Conservation (phyloP, 2,888 invertebrate species). For the Pyrocoelia pectoralis region DNA sequence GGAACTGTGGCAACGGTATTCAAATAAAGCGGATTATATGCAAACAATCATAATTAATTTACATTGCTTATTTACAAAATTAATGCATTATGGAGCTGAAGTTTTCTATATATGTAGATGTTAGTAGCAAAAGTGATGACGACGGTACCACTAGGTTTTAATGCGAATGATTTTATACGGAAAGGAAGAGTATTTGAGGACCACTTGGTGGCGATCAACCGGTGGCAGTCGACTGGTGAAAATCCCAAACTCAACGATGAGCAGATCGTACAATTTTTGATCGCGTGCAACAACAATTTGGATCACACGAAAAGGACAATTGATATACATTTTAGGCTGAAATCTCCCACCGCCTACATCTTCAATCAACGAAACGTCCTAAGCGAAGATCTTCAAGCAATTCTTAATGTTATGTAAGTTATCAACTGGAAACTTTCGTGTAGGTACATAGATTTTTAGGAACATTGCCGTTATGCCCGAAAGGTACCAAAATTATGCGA, state of each 20-base stretch:
- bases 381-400: neutral
- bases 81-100: too few relatives aligned
- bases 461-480: constrained; percentile 63
- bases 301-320: constrained; percentile 46
- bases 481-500: constrained; percentile 61
- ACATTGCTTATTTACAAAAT: too few relatives aligned
- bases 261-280: constrained; percentile 64
- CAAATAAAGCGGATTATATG: too few relatives aligned
- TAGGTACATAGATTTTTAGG: neutral
- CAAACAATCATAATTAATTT: too few relatives aligned
- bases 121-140: too few relatives aligned
- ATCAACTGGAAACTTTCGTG: neutral
- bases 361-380: neutral
- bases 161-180: neutral
- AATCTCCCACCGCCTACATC: neutral
- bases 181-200: neutral
- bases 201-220: neutral
- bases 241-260: constrained; percentile 61
- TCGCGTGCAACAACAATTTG: constrained; percentile 57
- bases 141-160: neutral
- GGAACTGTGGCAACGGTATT: too few relatives aligned
- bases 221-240: neutral
- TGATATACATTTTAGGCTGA: neutral
- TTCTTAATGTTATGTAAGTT: neutral
- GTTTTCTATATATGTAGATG: too few relatives aligned